These are phyloP conservation scores for Nineta flava DNA, from an alignment of 2,888 invertebrate species.

Conservation along the genomic window DNA sequence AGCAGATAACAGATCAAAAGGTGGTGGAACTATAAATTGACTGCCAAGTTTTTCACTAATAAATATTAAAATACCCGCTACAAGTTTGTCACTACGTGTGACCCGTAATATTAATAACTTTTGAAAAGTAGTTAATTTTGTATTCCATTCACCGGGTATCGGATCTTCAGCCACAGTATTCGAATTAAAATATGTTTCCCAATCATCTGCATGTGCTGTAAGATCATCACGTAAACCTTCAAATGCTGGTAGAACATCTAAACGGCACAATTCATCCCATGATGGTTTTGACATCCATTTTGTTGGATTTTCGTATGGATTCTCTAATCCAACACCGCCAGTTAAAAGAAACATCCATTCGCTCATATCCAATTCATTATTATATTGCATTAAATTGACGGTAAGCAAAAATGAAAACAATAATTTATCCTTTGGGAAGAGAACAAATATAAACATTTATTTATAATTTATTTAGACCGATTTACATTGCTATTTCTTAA, in stretches of 20 bases:
- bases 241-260: constrained; percentile 36
- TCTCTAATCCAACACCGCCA: constrained; percentile 67
- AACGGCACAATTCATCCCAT: constrained; percentile 65
- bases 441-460: constrained; percentile 9
- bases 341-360: constrained; percentile 82
- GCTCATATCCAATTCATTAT: constrained; percentile 36
- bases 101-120: constrained; percentile 64
- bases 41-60: constrained; percentile 50
- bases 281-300: constrained; percentile 53
- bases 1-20: constrained; percentile 72
- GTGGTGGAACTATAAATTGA: constrained; percentile 74
- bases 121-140: constrained; percentile 48
- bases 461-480: no score
- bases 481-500: no score
- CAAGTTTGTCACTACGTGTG: constrained; percentile 76
- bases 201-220: constrained; percentile 32
- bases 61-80: constrained; percentile 40
- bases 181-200: constrained; percentile 63
- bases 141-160: constrained; percentile 56
- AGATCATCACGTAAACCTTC: constrained; percentile 52
- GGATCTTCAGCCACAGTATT: constrained; percentile 52
- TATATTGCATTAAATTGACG: constrained; percentile 49
- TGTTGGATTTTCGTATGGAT: constrained; percentile 51
- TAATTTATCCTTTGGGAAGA: constrained; percentile 73
- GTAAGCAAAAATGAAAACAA: constrained; percentile 67